Evolutionary conservation across 2,113 vertebrate genomes (phyloP), one percentile per base, ranked within the genome.

Genomic region (Meleagris gallopavo): DNA sequence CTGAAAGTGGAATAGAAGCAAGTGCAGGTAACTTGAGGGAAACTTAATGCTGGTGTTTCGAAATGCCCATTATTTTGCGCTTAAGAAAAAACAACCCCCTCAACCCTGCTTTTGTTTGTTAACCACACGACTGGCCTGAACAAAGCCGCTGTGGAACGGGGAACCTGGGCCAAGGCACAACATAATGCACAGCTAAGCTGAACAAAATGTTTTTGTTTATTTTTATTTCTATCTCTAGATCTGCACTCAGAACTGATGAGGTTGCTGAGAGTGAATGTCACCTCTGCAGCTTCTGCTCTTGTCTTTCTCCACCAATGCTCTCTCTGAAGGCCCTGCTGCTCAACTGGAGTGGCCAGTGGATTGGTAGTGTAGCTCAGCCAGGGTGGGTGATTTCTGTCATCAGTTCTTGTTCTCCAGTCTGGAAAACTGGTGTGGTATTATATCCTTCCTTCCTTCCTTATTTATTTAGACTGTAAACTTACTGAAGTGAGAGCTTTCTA

Each of bases 371-470:
- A 50, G 46, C 25, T 22, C 58, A 32, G 18, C 41, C 1, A 2
- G 45, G 52, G 21, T 54, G 50, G 12, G 80, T 75, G 41, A 48
- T 86, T 57, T n/a, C 46, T 1, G 3, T 57, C 43, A 13, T 60
- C 62, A 64, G 50, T 74, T 41, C 85, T 88, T 2, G 0, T 11
- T 93, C 55, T 24, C 6, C 13, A 19, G 80, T 72, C 36, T 94
- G 83, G 36, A 88, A 91, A 91, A 88, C 48, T 62, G 65, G 76
- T 88, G 75, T 91, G 86, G 48, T 62, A 84, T 55, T 75, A 66
- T 54, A 90, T 94, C 72, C 91, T 97, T 95, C 88, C 85, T 95
- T 95, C 90, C 88, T 90, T 90, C 73, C 36, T 91, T 93, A 86
- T 90, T 95, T 96, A 78, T 92, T 95, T 93, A 73, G 89, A 86